Evolutionary conservation across 2,797 vertebrate genomes (phyloP), one percentile per base, ranked within the genome.

Genomic region (Sylvia borin): DNA sequence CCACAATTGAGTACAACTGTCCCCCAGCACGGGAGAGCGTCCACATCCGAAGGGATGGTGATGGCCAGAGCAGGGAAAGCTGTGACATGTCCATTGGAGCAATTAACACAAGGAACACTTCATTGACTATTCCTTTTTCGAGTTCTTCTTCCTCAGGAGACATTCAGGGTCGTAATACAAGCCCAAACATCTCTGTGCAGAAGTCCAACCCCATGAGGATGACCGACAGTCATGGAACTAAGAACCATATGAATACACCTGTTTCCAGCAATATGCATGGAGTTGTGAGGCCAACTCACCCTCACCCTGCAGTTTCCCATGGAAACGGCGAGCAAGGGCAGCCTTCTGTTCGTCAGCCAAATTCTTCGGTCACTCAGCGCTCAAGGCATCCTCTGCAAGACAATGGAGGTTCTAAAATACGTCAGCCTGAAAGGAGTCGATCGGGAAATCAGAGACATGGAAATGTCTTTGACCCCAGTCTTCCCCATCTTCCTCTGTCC

Each of bases 191-290:
- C 89, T 98, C 99, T 43, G 98, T 98, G 67, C 99, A 99, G 97
- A 99, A 99, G 95, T 98, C 98, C 65, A 98, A 99, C 16, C 87
- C 98, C 51, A 99, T 99, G 98, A 98, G 99, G 75, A 98, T 98
- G 92, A 97, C 97, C 0, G 98, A 99, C n/a, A 98, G 98, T 79
- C 99, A 99, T 5, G 98, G 98, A 91, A 98, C 98, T 78, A 99
- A 99, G 97, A 98, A 98, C 94, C 99, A 99, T 90, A 98, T 99
- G 96, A 98, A 98, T 42, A 98, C 99, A 36, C 99, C 99, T 40
- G 99, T 98, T 87, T 98, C 98, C 82, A 98, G 98, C 94, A 99
- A 99, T 97, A 99, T 99, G 98, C 99, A 99, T 3, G 98, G 98
- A 78, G 97, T 97, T 25, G 98, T 98, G 68, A 98, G 99, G 83